Conservation (phyloP, 2,888 invertebrate species). For the Nemapogon koenigi region DNA sequence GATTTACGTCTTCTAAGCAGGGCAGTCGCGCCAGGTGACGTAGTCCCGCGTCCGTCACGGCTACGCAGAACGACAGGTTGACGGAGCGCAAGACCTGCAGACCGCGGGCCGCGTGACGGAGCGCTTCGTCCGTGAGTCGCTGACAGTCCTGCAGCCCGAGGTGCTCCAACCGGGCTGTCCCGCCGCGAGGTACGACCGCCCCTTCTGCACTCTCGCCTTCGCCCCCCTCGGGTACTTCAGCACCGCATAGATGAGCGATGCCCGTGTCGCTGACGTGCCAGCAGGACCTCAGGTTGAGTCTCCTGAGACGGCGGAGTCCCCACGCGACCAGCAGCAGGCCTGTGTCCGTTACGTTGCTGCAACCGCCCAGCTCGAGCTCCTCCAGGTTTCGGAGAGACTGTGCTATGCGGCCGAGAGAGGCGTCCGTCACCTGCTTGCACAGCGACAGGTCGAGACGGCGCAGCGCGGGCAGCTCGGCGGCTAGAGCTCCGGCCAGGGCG, state of each 20-base stretch:
- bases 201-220: conserved; percentile 77
- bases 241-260: conserved; percentile 84
- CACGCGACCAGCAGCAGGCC: conserved; percentile 86
- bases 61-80: conserved; percentile 93
- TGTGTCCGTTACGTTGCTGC: conserved; percentile 88
- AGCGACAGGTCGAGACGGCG: conserved; percentile 85
- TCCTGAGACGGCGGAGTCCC: conserved; percentile 84
- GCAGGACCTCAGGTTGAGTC: conserved; percentile 88
- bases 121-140: conserved; percentile 88
- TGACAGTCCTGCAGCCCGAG: conserved; percentile 95
- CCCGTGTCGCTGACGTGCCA: conserved; percentile 93
- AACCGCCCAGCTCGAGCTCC: conserved; percentile 88
- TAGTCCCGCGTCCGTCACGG: conserved; percentile 91
- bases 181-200: conserved; percentile 63
- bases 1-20: conserved; percentile 83
- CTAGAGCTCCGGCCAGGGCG: conserved; percentile 83
- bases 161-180: conserved; percentile 81
- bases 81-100: conserved; percentile 82
- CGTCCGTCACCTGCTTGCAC: conserved; percentile 96
- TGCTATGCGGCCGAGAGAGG: conserved; percentile 83
- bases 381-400: conserved; percentile 86
- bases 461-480: conserved; percentile 76
- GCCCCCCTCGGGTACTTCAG: too few species aligned
- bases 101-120: conserved; percentile 84
- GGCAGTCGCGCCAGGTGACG: conserved; percentile 87